These are phyloP conservation scores for Tanaodytes sp. DNA, from an alignment of 2,888 invertebrate species.

Conservation along the genomic window DNA sequence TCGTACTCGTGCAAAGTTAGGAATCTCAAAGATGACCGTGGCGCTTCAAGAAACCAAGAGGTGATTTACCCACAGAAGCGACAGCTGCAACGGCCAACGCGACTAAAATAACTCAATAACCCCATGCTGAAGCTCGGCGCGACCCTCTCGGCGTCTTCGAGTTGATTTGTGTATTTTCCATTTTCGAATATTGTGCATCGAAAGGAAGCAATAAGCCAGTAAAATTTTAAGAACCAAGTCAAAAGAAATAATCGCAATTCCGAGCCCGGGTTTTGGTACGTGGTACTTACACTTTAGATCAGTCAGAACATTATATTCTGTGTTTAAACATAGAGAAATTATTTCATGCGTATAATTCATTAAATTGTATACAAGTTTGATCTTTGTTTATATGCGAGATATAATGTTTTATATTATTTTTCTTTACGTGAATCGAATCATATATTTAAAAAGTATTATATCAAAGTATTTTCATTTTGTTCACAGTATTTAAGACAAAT, in stretches of 20 bases:
- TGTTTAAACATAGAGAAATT: no score
- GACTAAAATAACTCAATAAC: constrained; percentile 57
- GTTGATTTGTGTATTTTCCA: constrained; percentile 45
- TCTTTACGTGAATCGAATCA: no score
- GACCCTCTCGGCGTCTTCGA: constrained; percentile 46
- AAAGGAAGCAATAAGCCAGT: constrained; percentile 23
- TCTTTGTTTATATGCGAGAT: no score
- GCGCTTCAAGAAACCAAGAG: constrained; percentile 52
- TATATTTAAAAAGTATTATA: no score
- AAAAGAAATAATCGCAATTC: background rate
- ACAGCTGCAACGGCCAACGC: constrained; percentile 54
- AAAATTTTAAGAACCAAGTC: constrained; percentile 23
- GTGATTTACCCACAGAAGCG: constrained; percentile 54
- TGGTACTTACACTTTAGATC: no score
- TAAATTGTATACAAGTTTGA: no score
- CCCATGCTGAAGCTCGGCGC: constrained; percentile 55
- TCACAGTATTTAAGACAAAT: no score
- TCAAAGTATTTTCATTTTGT: no score
- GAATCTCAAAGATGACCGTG: constrained; percentile 52
- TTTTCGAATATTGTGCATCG: constrained; percentile 39
- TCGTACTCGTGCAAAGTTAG: constrained; percentile 47
- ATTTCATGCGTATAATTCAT: no score
- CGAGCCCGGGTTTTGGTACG: background rate
- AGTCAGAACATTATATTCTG: no score
- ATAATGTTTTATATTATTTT: no score